These are phyloP conservation scores for Bombus pyrosoma DNA, from an alignment of 1,140 invertebrate species.

Conservation along the genomic window DNA sequence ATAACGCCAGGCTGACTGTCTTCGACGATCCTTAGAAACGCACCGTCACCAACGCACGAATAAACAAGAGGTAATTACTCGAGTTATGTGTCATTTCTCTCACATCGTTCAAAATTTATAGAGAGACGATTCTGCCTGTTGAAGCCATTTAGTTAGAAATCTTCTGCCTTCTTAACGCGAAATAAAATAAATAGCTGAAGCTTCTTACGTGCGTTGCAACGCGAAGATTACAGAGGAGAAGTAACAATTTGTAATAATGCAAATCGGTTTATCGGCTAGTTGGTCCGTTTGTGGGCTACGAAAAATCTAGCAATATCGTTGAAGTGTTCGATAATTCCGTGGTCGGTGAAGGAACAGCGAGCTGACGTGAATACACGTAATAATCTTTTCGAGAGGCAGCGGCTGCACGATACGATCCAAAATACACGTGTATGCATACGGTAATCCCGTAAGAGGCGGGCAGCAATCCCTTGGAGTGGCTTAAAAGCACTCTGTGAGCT, in stretches of 20 bases:
- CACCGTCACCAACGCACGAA: too few relatives aligned
- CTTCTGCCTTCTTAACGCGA: too few relatives aligned
- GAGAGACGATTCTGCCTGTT: too few relatives aligned
- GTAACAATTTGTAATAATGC: neutral
- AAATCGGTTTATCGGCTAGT: neutral
- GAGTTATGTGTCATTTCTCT: too few relatives aligned
- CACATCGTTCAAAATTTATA: too few relatives aligned
- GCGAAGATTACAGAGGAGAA: neutral
- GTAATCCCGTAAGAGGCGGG: conserved; percentile 47
- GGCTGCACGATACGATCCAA: neutral
- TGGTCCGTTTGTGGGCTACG: neutral
- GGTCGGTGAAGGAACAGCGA: neutral
- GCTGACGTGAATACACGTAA: conserved; percentile 28
- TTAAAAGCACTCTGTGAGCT: conserved; percentile 34
- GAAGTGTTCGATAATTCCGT: conserved; percentile 35
- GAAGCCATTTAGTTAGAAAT: too few relatives aligned
- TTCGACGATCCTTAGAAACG: too few relatives aligned
- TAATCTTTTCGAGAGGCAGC: conserved; percentile 33
- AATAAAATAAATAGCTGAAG: too few relatives aligned
- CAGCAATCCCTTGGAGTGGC: conserved; percentile 41
- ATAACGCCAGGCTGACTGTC: too few relatives aligned
- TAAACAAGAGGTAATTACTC: too few relatives aligned
- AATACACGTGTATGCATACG: conserved; percentile 32
- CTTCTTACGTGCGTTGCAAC: neutral
- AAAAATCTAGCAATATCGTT: neutral